phyloP scores from a whole-genome alignment of 1,140 invertebrate genomes.

The Eumeta japonica region DNA sequence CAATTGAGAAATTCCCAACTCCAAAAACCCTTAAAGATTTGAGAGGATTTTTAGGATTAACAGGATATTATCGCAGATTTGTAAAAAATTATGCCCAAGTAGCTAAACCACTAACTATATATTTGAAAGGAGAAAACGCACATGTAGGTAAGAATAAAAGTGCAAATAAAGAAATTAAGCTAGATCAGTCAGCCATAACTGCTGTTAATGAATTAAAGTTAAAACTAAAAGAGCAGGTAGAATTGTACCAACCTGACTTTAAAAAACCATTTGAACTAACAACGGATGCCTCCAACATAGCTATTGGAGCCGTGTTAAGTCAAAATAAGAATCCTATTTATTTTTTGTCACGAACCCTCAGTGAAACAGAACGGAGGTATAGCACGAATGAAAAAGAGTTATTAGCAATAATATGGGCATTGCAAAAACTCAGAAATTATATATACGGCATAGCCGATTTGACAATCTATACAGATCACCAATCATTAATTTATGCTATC shows the following conservation, averaged over 20 bases:
- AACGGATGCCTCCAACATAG: background rate
- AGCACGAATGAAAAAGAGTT: background rate
- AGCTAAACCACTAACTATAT: constrained; percentile 7
- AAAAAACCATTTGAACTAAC: background rate
- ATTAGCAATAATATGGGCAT: background rate
- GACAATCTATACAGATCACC: background rate
- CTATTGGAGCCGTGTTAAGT: background rate
- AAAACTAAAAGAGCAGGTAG: constrained; percentile 5
- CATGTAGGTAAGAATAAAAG: too few relatives aligned
- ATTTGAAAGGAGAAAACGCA: too few relatives aligned
- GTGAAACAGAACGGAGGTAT: background rate
- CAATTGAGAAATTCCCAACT: constrained; percentile 11
- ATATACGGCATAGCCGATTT: background rate
- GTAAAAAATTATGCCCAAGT: background rate
- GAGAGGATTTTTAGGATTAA: constrained; percentile 8
- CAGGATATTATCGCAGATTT: constrained; percentile 1
- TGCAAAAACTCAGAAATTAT: background rate
- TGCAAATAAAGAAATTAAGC: constrained; percentile 2
- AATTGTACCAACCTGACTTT: constrained; percentile 5
- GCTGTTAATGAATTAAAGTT: constrained; percentile 12
- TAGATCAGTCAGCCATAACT: background rate
- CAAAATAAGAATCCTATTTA: background rate
- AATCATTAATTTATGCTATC: background rate
- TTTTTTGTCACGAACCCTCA: background rate
- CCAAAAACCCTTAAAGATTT: constrained; percentile 8